These are phyloP conservation scores for Philonicus albiceps DNA, from an alignment of 2,888 invertebrate genomes.

Conservation along the genomic window DNA sequence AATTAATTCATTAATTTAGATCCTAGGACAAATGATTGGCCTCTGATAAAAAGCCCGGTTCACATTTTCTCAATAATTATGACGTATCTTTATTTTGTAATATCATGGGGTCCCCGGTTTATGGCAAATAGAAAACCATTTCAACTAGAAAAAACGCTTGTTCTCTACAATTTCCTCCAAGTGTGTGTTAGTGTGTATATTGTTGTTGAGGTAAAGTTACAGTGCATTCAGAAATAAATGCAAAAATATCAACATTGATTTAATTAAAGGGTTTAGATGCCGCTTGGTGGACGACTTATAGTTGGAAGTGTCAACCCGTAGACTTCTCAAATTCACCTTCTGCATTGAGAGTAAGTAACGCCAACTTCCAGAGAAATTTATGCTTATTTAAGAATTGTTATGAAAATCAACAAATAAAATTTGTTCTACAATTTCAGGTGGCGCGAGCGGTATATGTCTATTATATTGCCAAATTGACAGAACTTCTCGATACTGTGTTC, in stretches of 20 bases:
- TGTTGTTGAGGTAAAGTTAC: slow-evolving; percentile 65
- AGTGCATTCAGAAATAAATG: not conserved
- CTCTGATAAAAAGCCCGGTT: slow-evolving; percentile 73
- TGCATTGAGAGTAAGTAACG: slow-evolving; percentile 76
- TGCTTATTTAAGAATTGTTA: not conserved
- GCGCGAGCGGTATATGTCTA: slow-evolving; percentile 82
- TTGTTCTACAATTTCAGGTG: slow-evolving; percentile 62
- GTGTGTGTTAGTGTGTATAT: slow-evolving; percentile 83
- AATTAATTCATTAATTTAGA: slow-evolving; percentile 60
- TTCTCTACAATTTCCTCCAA: slow-evolving; percentile 89
- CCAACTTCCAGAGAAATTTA: not conserved
- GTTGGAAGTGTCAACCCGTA: slow-evolving; percentile 91
- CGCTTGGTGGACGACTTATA: slow-evolving; percentile 84
- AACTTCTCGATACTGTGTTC: slow-evolving; percentile 90
- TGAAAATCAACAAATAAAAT: not conserved
- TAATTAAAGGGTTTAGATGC: slow-evolving; percentile 72
- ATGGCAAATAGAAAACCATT: slow-evolving; percentile 90
- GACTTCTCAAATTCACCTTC: slow-evolving; percentile 79
- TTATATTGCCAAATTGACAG: slow-evolving; percentile 88
- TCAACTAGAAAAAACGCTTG: slow-evolving; percentile 77
- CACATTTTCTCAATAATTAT: slow-evolving; percentile 73
- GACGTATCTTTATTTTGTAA: slow-evolving; percentile 75
- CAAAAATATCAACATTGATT: not conserved
- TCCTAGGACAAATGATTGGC: slow-evolving; percentile 72
- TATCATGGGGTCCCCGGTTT: slow-evolving; percentile 81